phyloP scores from a whole-genome alignment of 1,140 invertebrate genomes.

The Drosophila sp. region DNA sequence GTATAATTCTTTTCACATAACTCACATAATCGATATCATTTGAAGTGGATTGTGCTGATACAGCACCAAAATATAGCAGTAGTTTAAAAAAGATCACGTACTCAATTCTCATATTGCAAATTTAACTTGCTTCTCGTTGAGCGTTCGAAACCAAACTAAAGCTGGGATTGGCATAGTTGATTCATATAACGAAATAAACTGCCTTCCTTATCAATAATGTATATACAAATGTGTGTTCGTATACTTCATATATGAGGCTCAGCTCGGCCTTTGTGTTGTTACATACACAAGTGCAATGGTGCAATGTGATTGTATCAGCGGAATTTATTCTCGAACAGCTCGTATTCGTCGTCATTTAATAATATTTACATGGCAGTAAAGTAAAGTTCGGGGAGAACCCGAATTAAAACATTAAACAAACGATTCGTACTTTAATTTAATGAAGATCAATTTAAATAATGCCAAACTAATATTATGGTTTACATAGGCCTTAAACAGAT shows the following conservation, averaged over 20 bases:
- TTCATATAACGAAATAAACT: background rate
- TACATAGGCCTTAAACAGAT: too few species aligned
- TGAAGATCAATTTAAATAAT: too few species aligned
- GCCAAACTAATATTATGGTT: too few species aligned
- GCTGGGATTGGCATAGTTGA: background rate
- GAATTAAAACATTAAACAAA: background rate
- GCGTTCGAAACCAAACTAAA: constrained; percentile 2
- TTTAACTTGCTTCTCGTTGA: background rate
- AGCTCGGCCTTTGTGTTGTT: too few species aligned
- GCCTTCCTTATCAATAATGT: background rate
- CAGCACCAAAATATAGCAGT: background rate
- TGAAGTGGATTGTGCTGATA: background rate
- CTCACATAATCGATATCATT: background rate
- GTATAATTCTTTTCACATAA: background rate
- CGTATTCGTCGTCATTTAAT: background rate
- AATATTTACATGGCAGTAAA: background rate
- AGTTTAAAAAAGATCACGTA: background rate
- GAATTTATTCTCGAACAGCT: background rate
- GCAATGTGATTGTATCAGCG: background rate
- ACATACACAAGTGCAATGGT: too few species aligned
- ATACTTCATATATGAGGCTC: background rate
- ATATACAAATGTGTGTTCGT: background rate
- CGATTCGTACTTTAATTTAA: too few species aligned
- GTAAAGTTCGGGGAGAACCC: background rate
- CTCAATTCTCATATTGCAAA: background rate